A percentile compares a stretch with the other conserved stretches of the same genome.
These are phyloP conservation scores for Rhabdomys pumilio DNA, from an alignment of 2,797 vertebrate species.

Conservation along the genomic window DNA sequence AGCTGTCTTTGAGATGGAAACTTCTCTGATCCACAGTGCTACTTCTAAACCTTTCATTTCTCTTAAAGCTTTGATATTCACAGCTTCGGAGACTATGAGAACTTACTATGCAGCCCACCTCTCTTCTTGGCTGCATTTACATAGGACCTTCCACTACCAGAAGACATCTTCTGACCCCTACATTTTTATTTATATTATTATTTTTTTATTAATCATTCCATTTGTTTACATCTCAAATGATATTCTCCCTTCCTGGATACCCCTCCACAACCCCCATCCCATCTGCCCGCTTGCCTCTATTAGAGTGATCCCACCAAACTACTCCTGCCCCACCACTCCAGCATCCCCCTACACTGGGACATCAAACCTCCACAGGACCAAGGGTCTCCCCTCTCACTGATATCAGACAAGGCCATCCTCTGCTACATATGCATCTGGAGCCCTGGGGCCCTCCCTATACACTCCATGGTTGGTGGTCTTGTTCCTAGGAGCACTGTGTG, in stretches of 20 bases:
- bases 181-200: background rate
- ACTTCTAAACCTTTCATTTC: conserved; percentile 31
- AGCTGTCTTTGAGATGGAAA: conserved; percentile 6
- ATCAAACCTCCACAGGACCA: background rate
- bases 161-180: background rate
- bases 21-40: conserved; percentile 4
- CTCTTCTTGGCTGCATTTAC: background rate
- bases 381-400: background rate
- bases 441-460: background rate
- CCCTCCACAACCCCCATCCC: background rate
- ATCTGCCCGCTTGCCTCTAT: background rate
- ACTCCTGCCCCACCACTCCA: background rate
- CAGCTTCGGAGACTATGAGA: background rate
- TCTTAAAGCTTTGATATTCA: conserved; percentile 45
- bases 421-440: background rate
- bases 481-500: background rate
- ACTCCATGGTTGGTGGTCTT: too few species aligned
- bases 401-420: background rate
- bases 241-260: background rate
- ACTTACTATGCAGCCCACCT: background rate
- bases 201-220: background rate
- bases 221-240: background rate
- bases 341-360: background rate
- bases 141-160: background rate
- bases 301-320: background rate